Conservation (phyloP, 1,140 invertebrate genomes). For the Microplitis demolitor region DNA sequence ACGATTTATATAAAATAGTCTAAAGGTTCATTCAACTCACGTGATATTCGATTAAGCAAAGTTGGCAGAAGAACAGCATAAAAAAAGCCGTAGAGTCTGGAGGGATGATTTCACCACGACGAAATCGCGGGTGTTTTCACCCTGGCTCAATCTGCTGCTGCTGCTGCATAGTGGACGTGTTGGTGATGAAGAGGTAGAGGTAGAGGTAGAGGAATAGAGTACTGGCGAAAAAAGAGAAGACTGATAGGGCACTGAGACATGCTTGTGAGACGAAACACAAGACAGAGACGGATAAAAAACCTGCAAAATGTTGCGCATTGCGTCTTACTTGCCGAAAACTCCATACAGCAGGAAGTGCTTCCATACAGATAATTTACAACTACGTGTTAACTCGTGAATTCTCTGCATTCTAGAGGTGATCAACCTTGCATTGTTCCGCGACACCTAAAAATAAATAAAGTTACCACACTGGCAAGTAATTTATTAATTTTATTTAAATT, state of each 20-base stretch:
- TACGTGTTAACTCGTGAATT: conserved; percentile 15
- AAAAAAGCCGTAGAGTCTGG: conserved; percentile 3
- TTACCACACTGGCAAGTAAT: background rate
- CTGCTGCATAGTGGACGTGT: background rate
- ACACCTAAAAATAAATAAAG: background rate
- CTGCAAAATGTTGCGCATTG: conserved; percentile 60
- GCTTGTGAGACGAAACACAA: background rate
- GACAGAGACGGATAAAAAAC: conserved; percentile 25
- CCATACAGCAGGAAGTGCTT: background rate
- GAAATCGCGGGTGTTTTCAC: background rate
- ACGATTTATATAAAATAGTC: background rate
- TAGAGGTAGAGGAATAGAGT: background rate
- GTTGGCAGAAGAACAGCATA: conserved; percentile 11
- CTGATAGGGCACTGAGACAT: no score
- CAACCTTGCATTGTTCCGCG: conserved; percentile 33
- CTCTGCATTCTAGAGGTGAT: conserved; percentile 52
- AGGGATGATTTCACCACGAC: conserved; percentile 9
- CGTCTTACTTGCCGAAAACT: conserved; percentile 47
- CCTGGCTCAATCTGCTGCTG: background rate
- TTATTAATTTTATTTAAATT: no score
- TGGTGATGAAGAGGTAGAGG: background rate
- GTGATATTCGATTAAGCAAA: background rate
- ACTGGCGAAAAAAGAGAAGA: background rate
- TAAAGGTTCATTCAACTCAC: background rate
- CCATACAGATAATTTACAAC: conserved; percentile 23